Percentiles rank a stretch among this genome's conserved stretches.
These are phyloP conservation scores for Drosophila pseudoobscura DNA, from an alignment of 1,140 invertebrate species.

Conservation along the genomic window DNA sequence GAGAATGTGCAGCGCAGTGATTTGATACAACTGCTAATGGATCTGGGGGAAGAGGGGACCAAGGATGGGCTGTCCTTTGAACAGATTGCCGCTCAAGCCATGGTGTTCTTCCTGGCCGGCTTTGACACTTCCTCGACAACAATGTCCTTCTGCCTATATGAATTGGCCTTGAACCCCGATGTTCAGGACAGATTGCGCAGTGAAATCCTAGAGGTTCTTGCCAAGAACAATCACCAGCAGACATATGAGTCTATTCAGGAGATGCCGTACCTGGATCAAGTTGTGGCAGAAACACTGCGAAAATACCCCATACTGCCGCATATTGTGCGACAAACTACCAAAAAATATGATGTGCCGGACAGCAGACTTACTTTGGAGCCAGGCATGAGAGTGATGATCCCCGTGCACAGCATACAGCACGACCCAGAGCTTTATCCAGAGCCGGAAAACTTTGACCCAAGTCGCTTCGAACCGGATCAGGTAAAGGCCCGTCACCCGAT, in stretches of 20 bases:
- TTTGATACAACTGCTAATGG: constrained; percentile 84
- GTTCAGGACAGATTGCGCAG: constrained; percentile 85
- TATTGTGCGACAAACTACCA: constrained; percentile 59
- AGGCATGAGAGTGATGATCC: constrained; percentile 78
- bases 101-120: constrained; percentile 86
- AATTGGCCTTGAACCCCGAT: constrained; percentile 86
- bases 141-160: constrained; percentile 85
- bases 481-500: constrained; percentile 83
- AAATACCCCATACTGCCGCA: constrained; percentile 84
- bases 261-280: constrained; percentile 85
- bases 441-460: constrained; percentile 88
- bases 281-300: constrained; percentile 73
- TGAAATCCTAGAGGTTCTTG: constrained; percentile 85
- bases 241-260: constrained; percentile 85
- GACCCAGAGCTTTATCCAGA: constrained; percentile 87
- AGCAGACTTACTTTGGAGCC: constrained; percentile 82
- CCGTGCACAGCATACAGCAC: constrained; percentile 86
- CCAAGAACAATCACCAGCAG: constrained; percentile 83
- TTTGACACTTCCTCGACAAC: constrained; percentile 87
- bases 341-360: constrained; percentile 63
- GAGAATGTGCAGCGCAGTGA: constrained; percentile 58
- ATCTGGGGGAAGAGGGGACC: constrained; percentile 83
- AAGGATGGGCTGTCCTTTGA: constrained; percentile 65
- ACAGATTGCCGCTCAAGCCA: constrained; percentile 79
- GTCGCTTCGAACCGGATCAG: constrained; percentile 86